phyloP scores from a whole-genome alignment of 2,797 vertebrate genomes.

The Falco novaeseelandiae region DNA sequence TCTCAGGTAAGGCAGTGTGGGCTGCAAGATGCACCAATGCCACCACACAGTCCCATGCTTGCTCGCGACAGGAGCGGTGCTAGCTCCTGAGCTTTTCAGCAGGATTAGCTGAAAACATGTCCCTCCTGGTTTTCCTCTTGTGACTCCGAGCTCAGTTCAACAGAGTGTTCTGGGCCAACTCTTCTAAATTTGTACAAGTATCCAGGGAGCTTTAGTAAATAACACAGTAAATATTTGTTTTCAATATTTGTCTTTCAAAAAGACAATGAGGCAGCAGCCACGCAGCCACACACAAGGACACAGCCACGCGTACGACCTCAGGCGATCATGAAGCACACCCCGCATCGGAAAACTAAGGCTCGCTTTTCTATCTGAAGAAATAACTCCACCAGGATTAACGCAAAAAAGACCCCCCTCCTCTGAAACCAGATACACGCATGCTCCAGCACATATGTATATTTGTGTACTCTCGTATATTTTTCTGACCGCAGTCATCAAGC shows the following conservation, averaged over 20 bases:
- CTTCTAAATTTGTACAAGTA: slow-evolving; percentile 52
- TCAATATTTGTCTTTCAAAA: neutral
- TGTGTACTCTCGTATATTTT: neutral
- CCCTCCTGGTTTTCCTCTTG: neutral
- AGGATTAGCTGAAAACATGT: neutral
- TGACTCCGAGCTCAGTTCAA: neutral
- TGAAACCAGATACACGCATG: neutral
- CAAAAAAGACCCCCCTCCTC: neutral
- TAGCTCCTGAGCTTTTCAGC: neutral
- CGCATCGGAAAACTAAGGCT: fast-evolving
- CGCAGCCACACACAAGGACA: neutral
- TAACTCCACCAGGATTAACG: neutral
- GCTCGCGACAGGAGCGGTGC: neutral
- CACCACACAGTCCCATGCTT: neutral
- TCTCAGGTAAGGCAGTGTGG: neutral
- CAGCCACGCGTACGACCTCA: fast-evolving
- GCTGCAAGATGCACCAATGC: neutral
- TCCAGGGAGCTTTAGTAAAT: slow-evolving; percentile 50
- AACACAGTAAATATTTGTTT: slow-evolving; percentile 60
- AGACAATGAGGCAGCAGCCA: slow-evolving; percentile 30
- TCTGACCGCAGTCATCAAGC: neutral
- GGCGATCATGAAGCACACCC: fast-evolving
- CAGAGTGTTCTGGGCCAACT: slow-evolving; percentile 26
- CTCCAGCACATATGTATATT: neutral
- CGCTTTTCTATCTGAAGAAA: neutral